Conservation (phyloP, 2,797 vertebrate genomes). For the Cynopterus sphinx region DNA sequence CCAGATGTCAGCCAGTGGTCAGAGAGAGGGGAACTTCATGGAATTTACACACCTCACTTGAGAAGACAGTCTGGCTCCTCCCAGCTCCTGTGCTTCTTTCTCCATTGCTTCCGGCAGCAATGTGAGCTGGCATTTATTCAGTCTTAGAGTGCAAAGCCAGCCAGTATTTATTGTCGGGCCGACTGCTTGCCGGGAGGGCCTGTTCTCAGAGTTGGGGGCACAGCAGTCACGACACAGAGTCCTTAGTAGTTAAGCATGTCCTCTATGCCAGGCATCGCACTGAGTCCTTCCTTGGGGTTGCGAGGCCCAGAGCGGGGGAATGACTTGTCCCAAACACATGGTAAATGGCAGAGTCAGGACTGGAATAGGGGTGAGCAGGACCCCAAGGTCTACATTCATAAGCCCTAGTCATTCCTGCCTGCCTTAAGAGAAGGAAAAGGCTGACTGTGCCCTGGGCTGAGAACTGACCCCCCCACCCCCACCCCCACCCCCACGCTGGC, state of each 20-base stretch:
- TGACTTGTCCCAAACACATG: not conserved
- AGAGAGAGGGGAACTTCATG: not conserved
- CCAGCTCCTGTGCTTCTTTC: not conserved
- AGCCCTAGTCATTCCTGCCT: not conserved
- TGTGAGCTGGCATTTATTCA: not conserved
- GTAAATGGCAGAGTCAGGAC: not conserved
- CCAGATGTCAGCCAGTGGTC: accelerated
- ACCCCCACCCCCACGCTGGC: not conserved
- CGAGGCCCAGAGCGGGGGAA: not conserved
- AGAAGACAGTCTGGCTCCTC: not conserved
- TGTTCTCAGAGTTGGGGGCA: not conserved
- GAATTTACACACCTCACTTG: not conserved
- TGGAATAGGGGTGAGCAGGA: not conserved
- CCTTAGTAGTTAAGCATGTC: accelerated
- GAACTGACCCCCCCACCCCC: not conserved
- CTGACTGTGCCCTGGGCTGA: not conserved
- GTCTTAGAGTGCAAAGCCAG: not conserved
- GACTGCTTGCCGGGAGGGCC: not conserved
- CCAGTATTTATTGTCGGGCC: not conserved
- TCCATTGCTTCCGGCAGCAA: not conserved
- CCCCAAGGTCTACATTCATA: not conserved
- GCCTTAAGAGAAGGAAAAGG: not conserved
- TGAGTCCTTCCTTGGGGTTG: not conserved
- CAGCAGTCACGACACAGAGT: accelerated
- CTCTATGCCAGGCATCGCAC: not conserved